Percentiles rank a stretch among this genome's conserved stretches.
Conservation (phyloP, 2,113 vertebrate species). For the Sander lucioperca region DNA sequence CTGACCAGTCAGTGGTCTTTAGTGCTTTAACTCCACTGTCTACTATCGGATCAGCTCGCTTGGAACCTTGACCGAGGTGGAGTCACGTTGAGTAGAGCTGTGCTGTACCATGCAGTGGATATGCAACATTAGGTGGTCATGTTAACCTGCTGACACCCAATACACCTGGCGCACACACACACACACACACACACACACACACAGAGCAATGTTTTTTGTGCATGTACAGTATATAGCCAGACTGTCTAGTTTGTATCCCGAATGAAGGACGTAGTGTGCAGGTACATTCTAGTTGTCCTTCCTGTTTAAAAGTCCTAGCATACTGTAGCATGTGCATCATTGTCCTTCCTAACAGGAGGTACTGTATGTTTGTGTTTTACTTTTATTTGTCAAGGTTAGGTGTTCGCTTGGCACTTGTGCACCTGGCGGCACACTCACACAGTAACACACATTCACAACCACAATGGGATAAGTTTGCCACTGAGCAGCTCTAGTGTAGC, state of each 20-base stretch:
- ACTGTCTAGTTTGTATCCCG: not conserved
- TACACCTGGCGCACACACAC: not conserved
- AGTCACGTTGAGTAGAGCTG: too few relatives aligned
- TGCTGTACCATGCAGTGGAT: too few relatives aligned
- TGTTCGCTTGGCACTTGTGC: not conserved
- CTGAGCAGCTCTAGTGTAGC: not conserved
- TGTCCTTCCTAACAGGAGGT: not conserved
- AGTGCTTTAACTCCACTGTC: too few relatives aligned
- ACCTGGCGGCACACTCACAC: not conserved
- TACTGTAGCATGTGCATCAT: not conserved
- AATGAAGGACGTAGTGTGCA: not conserved
- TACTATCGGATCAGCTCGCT: too few relatives aligned
- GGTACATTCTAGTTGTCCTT: not conserved
- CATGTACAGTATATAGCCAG: too few relatives aligned
- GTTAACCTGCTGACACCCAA: slow-evolving; percentile 3
- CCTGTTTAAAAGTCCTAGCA: not conserved
- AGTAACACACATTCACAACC: slow-evolving; percentile 1
- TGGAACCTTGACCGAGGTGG: too few relatives aligned
- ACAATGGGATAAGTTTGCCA: not conserved
- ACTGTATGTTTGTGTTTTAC: not conserved
- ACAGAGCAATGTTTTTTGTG: too few relatives aligned
- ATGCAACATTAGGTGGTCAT: slow-evolving; percentile 27
- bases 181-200: not conserved
- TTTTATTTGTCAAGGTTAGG: not conserved
- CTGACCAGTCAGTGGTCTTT: too few relatives aligned